Evolutionary conservation across 2,113 vertebrate genomes (phyloP).

Genomic region (Meriones unguiculatus): DNA sequence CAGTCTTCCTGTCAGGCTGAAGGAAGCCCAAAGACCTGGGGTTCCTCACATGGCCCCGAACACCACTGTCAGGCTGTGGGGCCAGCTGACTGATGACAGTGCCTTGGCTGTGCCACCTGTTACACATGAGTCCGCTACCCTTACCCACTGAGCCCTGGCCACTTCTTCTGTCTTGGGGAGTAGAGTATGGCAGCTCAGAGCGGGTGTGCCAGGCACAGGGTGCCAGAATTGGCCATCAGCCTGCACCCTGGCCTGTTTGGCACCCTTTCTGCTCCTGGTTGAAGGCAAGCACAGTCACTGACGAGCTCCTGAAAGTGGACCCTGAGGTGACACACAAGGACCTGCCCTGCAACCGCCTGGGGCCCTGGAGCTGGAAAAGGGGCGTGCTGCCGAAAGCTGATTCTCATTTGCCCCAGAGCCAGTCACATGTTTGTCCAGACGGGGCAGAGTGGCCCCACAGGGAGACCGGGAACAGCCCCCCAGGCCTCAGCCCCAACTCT

Average conservation of each 20-base stretch:
- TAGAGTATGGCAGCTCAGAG: background rate
- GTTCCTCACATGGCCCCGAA: background rate
- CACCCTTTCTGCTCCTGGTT: background rate
- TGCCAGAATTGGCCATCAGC: background rate
- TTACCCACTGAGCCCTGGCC: background rate
- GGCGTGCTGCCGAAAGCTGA: accelerated
- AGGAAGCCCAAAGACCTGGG: background rate
- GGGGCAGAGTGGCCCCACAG: background rate
- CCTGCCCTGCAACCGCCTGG: background rate
- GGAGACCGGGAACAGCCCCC: background rate
- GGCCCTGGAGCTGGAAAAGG: too few species aligned
- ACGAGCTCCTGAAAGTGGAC: background rate
- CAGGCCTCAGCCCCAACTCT: background rate
- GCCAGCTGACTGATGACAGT: too few species aligned
- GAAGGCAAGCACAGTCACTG: background rate
- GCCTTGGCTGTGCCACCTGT: background rate
- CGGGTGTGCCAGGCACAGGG: background rate
- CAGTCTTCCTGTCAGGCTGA: background rate
- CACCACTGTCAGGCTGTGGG: too few species aligned
- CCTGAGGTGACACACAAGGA: background rate
- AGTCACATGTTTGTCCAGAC: accelerated
- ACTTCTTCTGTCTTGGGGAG: background rate
- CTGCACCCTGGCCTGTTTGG: accelerated
- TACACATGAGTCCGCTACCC: background rate
- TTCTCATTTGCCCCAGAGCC: accelerated